These are phyloP conservation scores for Aurelia aurita DNA, from an alignment of 30 jellyfish, hydroid and myxozoan species.

Conservation along the genomic window DNA sequence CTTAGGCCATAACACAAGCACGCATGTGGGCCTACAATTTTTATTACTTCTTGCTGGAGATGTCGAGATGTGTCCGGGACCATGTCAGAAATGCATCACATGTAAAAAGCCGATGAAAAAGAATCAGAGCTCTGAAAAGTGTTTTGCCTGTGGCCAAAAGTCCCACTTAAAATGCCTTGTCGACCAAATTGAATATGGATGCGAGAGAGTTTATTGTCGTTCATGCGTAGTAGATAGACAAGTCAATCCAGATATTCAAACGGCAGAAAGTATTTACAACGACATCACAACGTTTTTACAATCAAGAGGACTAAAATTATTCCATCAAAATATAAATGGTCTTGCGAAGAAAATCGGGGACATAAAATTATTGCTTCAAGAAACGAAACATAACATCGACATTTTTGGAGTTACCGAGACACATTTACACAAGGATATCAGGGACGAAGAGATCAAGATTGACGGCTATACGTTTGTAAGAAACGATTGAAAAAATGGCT, in stretches of 20 bases:
- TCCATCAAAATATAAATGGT: slow-evolving; percentile 47
- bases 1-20: slow-evolving; percentile 40
- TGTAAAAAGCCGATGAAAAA: slow-evolving; percentile 34
- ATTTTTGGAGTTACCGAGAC: slow-evolving; percentile 48
- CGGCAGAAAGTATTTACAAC: slow-evolving; percentile 33
- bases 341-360: slow-evolving; percentile 54
- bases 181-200: slow-evolving; percentile 39
- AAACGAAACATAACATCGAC: slow-evolving; percentile 48
- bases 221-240: slow-evolving; percentile 43
- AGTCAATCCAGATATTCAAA: slow-evolving; percentile 44
- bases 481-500: background rate
- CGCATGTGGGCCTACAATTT: slow-evolving; percentile 47
- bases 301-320: slow-evolving; percentile 40
- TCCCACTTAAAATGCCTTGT: slow-evolving; percentile 38
- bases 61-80: slow-evolving; percentile 43
- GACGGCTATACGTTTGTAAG: slow-evolving; percentile 31
- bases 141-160: slow-evolving; percentile 44
- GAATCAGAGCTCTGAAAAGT: slow-evolving; percentile 46
- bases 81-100: slow-evolving; percentile 47
- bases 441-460: slow-evolving; percentile 42
- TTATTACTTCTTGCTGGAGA: slow-evolving; percentile 54
- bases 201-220: slow-evolving; percentile 58
- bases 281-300: slow-evolving; percentile 42
- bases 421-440: slow-evolving; percentile 50
- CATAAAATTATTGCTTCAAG: slow-evolving; percentile 30